A percentile compares a stretch with the other conserved stretches of the same genome.
Conservation (phyloP, 1,140 invertebrate species). For the Bombus superbus region DNA sequence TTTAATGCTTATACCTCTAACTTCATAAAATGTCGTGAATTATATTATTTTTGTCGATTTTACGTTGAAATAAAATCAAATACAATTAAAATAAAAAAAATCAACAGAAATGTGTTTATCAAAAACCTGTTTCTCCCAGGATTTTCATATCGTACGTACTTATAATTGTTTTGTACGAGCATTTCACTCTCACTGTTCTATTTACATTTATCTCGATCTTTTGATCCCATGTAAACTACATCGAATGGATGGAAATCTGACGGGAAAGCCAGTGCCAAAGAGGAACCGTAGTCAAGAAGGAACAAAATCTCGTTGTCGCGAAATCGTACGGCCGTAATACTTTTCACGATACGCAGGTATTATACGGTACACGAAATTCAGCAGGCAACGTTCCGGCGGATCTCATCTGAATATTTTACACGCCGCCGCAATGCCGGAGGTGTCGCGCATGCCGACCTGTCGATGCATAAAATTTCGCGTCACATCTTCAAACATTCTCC, state of each 20-base stretch:
- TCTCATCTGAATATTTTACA: slow-evolving; percentile 71
- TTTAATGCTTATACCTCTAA: no score
- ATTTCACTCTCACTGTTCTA: neutral
- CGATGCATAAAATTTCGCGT: slow-evolving; percentile 68
- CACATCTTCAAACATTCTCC: slow-evolving; percentile 59
- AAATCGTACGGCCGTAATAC: slow-evolving; percentile 41
- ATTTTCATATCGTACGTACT: neutral
- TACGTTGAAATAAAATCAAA: neutral
- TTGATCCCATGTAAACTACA: neutral
- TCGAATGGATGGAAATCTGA: neutral
- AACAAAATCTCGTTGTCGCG: slow-evolving; percentile 37
- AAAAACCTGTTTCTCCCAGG: neutral
- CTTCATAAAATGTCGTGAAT: neutral
- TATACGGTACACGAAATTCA: slow-evolving; percentile 44
- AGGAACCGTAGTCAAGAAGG: neutral
- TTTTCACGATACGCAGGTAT: slow-evolving; percentile 36
- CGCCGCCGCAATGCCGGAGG: slow-evolving; percentile 47
- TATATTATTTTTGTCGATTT: neutral
- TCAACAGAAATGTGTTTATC: neutral
- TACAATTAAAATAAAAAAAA: neutral
- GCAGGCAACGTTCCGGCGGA: slow-evolving; percentile 47
- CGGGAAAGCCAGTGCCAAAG: neutral
- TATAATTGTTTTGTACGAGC: neutral
- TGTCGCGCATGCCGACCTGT: slow-evolving; percentile 49
- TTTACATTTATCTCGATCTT: neutral